Base-by-base conservation (phyloP, 1,140 invertebrate genomes). In the Parasteatoda tepidariorum region DNA sequence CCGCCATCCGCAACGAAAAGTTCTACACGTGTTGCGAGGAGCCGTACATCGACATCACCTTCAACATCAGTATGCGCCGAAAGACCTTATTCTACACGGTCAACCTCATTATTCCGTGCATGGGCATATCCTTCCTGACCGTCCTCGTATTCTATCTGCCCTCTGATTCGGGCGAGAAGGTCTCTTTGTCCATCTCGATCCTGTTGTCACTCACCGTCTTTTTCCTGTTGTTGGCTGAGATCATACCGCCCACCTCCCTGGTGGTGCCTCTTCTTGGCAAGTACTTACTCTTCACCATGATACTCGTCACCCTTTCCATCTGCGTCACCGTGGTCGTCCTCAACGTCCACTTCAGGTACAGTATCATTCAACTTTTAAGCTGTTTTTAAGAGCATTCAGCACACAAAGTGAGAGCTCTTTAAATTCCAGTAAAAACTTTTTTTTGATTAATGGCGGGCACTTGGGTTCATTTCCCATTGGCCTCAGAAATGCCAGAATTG, bases 141-240 rank as follows among this genome's bases (percentile, higher is more conserved):
- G 96, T 99, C n/a, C 91, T 99, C 26, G 98, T 99, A 0, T 99
- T 99, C 89, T 99, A 99, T 88, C 89, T 99, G 64, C 98, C 98
- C 55, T 98, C 97, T 0, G 98, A 99, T 89, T 98, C 97, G 3
- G 97, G 98, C 3, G 98, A 99, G 88, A 99, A 99, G 89, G 96
- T 99, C 13, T 81, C 85, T 2, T 59, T 87, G 6, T 82, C 71
- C 61, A 86, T 87, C 85, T 99, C 97, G 85, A 99, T 99, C 89
- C 92, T 99, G 76, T 94, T 99, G 24, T 99, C 98, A 83, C 91
- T 99, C 86, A 99, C 98, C 13, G 98, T 99, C 93, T 99, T 99
- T 90, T 99, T 99, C 91, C 90, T 99, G 83, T 93, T 99, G 15
- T 95, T 99, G 86, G 98, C 95, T 0, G 96, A 98, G 91, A 98